These are phyloP conservation scores for Myocastor coypus DNA, from an alignment of 2,113 vertebrate species.

Conservation along the genomic window DNA sequence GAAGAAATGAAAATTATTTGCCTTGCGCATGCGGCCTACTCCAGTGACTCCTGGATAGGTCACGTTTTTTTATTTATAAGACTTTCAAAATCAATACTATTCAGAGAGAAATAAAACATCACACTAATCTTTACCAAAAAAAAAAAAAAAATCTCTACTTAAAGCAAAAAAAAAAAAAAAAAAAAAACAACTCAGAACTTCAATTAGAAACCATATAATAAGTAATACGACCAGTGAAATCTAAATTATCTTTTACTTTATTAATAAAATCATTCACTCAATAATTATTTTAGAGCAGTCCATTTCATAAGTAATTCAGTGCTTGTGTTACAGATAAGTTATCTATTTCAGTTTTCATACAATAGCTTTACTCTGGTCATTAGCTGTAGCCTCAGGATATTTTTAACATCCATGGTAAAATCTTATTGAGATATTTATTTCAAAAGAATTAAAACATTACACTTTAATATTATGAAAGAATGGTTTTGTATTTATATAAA, in stretches of 20 bases:
- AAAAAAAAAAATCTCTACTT: conserved; percentile 43
- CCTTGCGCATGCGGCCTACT: conserved; percentile 71
- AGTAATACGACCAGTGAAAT: conserved; percentile 16
- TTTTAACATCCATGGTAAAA: background rate
- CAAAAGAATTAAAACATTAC: background rate
- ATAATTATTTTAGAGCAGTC: background rate
- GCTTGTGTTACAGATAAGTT: background rate
- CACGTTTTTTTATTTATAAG: conserved; percentile 76
- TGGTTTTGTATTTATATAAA: background rate
- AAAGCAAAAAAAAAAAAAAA: background rate
- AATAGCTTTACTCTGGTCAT: background rate
- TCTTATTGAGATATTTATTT: background rate
- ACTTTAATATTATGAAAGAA: background rate
- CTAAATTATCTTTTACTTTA: conserved; percentile 34
- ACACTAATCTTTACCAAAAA: conserved; percentile 68
- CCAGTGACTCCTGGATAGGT: conserved; percentile 79
- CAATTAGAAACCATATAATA: conserved; percentile 37
- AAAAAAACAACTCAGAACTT: no score
- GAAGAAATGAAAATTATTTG: conserved; percentile 80
- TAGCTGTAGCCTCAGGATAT: background rate
- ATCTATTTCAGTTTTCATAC: background rate
- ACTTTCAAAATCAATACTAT: conserved; percentile 79
- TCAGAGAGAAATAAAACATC: conserved; percentile 74
- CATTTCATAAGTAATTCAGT: background rate
- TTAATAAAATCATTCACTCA: background rate